Base-by-base conservation (phyloP, 2,888 invertebrate species). In the Zygaena filipendulae region DNA sequence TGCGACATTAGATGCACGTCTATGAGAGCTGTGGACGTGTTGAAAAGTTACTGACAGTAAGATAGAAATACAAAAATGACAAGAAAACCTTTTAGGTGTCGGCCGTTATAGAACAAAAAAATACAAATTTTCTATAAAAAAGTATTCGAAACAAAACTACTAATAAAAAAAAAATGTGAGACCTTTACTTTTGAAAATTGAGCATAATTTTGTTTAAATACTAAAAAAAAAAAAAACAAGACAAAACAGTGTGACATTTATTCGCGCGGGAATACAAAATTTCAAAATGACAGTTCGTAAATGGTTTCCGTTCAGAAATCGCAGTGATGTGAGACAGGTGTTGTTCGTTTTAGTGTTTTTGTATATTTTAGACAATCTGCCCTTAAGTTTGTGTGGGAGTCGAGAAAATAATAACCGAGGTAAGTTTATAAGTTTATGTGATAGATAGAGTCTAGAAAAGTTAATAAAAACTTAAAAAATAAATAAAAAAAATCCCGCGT, bases 201-300 rank as follows among this genome's bases (percentile, higher is more conserved):
- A 16, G 7, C 16, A 29, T 31, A 35, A 29, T 35, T 43, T 41
- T 30, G 27, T 37, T 30, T 42, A 46, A 43, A 41, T 23, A 32
- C 30, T 27, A 18, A 16, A 18, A n/a, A n/a, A n/a, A n/a, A n/a
- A n/a, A n/a, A n/a, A n/a, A n/a, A n/a, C n/a, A n/a, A n/a, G n/a
- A n/a, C n/a, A n/a, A n/a, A n/a, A n/a, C n/a, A n/a, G n/a, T n/a
- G n/a, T 27, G 26, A 26, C 20, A 36, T 31, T 36, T 32, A 46
- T 51, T 53, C 48, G 52, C 63, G 68, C 63, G 69, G 57, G 49
- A 54, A 52, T 43, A 36, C 27, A 44, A 46, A 55, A n/a, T 52
- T 53, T 62, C 70, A 72, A 57, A 52, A 77, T 79, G 79, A 74
- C 71, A 66, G 60, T 61, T 62, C 51, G 53, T 47, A 61, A 57